Evolutionary conservation across 2,888 invertebrate genomes (phyloP).

Genomic region (Geotrupes spiniger): DNA sequence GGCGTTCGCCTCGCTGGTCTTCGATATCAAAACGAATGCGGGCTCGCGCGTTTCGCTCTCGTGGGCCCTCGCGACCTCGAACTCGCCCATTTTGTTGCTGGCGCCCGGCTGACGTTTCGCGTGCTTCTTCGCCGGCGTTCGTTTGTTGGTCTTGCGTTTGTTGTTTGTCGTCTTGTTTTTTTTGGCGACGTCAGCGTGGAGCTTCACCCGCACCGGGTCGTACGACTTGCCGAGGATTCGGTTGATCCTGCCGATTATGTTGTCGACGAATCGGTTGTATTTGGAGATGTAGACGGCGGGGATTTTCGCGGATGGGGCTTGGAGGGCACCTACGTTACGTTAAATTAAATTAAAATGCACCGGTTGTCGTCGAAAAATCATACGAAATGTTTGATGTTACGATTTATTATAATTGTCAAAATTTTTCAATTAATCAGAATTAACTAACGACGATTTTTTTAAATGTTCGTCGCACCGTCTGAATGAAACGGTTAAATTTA

Average conservation of each 20-base stretch:
- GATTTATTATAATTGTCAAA: no score
- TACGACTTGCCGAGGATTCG: constrained; percentile 75
- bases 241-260: constrained; percentile 77
- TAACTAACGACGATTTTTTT: no score
- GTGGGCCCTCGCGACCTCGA: constrained; percentile 39
- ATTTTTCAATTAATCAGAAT: no score
- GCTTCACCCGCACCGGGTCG: constrained; percentile 79
- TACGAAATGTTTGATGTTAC: no score
- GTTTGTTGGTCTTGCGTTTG: constrained; percentile 43
- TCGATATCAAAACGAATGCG: constrained; percentile 45
- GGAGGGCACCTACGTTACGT: constrained; percentile 17
- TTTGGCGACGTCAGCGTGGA: constrained; percentile 56
- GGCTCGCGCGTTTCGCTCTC: constrained; percentile 43
- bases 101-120: constrained; percentile 20
- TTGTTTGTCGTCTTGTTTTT: constrained; percentile 53
- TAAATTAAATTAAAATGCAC: background rate
- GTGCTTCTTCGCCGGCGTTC: constrained; percentile 19
- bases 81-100: constrained; percentile 46
- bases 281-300: constrained; percentile 74
- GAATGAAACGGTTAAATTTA: no score
- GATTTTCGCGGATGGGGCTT: constrained; percentile 44
- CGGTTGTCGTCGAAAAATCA: background rate
- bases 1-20: constrained; percentile 35
- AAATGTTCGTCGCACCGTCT: no score
- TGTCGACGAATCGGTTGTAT: constrained; percentile 84